Evolutionary conservation across 2,113 vertebrate genomes (phyloP).

Genomic region (Tupaia tana): DNA sequence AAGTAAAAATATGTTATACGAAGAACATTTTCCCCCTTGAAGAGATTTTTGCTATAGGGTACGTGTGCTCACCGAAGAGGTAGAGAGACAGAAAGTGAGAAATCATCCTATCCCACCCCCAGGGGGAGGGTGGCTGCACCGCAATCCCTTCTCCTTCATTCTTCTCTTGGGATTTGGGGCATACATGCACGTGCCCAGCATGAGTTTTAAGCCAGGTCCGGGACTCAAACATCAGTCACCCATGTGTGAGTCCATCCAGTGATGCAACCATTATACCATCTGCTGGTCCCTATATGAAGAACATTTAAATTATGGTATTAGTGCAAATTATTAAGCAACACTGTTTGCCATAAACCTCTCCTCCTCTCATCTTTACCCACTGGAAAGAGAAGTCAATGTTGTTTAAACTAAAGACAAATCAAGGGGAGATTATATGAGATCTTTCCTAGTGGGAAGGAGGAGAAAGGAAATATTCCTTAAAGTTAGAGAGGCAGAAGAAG

Average conservation of each 20-base stretch:
- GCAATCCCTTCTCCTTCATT: no score
- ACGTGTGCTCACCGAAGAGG: no score
- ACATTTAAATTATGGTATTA: background rate
- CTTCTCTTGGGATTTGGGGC: no score
- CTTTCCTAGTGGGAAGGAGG: background rate
- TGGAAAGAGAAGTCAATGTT: background rate
- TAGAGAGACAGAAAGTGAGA: no score
- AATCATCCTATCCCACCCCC: no score
- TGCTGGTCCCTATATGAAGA: background rate
- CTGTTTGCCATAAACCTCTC: background rate
- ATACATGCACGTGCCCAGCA: no score
- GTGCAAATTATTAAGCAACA: background rate
- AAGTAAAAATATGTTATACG: background rate
- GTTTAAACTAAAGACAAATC: background rate
- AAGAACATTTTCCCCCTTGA: background rate
- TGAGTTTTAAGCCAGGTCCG: no score
- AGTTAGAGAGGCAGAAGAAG: constrained; percentile 22
- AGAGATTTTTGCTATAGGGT: no score
- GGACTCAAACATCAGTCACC: no score
- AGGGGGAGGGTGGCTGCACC: no score
- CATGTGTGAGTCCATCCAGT: no score
- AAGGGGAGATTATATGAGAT: background rate
- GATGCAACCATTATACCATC: no score
- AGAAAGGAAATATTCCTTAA: constrained; percentile 2
- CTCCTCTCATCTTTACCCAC: background rate